Conservation (phyloP, 2,888 invertebrate genomes). For the Drosophila kambysellisi region DNA sequence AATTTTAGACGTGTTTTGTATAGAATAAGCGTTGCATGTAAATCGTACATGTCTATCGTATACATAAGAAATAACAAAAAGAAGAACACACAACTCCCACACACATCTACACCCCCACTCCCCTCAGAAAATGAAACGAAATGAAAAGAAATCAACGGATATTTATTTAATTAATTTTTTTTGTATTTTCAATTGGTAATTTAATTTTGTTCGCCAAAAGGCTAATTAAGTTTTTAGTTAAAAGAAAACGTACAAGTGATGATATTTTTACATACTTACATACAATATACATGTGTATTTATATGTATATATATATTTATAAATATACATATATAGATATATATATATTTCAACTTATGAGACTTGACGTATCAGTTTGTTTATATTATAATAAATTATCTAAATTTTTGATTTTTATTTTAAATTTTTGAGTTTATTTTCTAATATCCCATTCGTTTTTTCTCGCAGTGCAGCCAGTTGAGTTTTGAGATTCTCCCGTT, state of each 20-base stretch:
- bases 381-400: constrained; percentile 8
- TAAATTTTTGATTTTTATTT: constrained; percentile 3
- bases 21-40: constrained; percentile 55
- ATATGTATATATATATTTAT: not conserved
- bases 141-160: constrained; percentile 1
- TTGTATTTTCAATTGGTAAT: constrained; percentile 22
- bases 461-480: not conserved
- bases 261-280: constrained; percentile 30
- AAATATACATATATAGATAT: constrained; percentile 2
- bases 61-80: constrained; percentile 6
- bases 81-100: constrained; percentile 3
- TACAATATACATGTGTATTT: not conserved
- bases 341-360: constrained; percentile 17
- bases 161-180: constrained; percentile 38
- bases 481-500: not conserved
- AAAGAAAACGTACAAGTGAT: constrained; percentile 43
- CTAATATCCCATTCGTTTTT: not conserved
- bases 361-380: constrained; percentile 40
- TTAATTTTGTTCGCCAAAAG: constrained; percentile 36
- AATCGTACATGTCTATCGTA: constrained; percentile 35
- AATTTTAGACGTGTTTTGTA: constrained; percentile 44
- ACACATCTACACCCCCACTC: not conserved
- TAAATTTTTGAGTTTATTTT: constrained; percentile 2
- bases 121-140: not conserved
- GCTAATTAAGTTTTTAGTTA: constrained; percentile 22